Conservation (phyloP, 2,797 vertebrate species). For the Cyprinella venusta region DNA sequence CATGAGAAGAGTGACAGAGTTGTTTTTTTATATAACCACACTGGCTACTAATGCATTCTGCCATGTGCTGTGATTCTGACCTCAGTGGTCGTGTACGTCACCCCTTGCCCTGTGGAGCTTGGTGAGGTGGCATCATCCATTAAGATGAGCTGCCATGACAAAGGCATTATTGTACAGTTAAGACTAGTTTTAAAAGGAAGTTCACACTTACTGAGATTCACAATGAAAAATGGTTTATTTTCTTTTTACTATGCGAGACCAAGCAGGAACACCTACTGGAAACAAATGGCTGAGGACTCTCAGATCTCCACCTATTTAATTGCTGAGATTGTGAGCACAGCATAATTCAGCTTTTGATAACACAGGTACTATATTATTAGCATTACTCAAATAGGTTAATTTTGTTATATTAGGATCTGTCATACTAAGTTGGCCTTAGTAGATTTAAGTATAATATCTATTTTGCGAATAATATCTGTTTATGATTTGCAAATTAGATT, state of each 20-base stretch:
- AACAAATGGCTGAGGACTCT: too few species aligned
- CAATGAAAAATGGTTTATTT: neutral
- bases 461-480: neutral
- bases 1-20: conserved; percentile 46
- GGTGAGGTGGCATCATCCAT: neutral
- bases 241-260: neutral
- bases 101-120: neutral
- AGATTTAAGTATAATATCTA: neutral
- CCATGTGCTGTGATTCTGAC: conserved; percentile 35
- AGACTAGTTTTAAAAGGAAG: neutral
- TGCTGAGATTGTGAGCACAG: neutral
- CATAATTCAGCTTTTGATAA: too few species aligned
- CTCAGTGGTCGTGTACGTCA: conserved; percentile 40
- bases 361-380: too few species aligned
- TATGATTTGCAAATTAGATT: too few species aligned
- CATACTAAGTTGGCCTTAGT: too few species aligned
- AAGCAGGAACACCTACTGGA: too few species aligned
- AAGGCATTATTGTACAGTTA: neutral
- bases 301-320: neutral
- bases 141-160: neutral
- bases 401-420: too few species aligned
- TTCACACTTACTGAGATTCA: neutral
- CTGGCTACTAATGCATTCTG: conserved; percentile 52
- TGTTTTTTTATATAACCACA: neutral
- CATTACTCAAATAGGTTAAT: neutral